These are phyloP conservation scores for Platygyra sinensis DNA, from an alignment of 64 coral and sea anemone species.

Conservation along the genomic window DNA sequence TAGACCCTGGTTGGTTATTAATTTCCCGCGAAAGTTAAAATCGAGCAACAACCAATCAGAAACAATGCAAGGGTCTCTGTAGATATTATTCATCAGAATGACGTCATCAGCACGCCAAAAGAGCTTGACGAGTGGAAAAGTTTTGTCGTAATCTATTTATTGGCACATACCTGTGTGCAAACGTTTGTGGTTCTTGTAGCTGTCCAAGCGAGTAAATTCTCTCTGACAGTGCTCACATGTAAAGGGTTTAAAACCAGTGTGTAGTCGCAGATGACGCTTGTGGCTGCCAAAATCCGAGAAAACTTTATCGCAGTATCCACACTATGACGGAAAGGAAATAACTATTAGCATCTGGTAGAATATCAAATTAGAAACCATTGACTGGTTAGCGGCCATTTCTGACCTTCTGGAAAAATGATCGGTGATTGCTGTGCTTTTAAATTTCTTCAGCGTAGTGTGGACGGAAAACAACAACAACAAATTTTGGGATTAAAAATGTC, in stretches of 20 bases:
- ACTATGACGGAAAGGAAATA: conserved; percentile 45
- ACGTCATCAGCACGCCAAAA: no score
- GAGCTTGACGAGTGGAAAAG: no score
- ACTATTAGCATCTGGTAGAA: background rate
- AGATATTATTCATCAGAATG: no score
- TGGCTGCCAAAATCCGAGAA: conserved; percentile 98
- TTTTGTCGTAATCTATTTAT: background rate
- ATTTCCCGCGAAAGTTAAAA: no score
- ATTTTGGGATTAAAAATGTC: no score
- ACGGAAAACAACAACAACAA: no score
- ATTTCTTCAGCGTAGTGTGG: no score
- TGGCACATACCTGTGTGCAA: conserved; percentile 71
- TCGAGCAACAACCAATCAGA: no score
- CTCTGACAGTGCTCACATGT: conserved; percentile 87
- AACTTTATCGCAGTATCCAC: conserved; percentile 87
- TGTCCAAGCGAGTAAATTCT: conserved; percentile 95
- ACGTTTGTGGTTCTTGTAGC: conserved; percentile 93
- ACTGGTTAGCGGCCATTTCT: background rate
- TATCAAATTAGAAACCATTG: conserved; percentile 1
- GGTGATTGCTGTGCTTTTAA: no score
- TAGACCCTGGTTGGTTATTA: no score
- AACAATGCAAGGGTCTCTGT: no score
- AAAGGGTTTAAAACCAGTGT: conserved; percentile 92
- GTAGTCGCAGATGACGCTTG: conserved; percentile 94
- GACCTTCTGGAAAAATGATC: no score